Evolutionary conservation across 1,140 invertebrate genomes (phyloP).

Genomic region (Armadillidium nasatum): DNA sequence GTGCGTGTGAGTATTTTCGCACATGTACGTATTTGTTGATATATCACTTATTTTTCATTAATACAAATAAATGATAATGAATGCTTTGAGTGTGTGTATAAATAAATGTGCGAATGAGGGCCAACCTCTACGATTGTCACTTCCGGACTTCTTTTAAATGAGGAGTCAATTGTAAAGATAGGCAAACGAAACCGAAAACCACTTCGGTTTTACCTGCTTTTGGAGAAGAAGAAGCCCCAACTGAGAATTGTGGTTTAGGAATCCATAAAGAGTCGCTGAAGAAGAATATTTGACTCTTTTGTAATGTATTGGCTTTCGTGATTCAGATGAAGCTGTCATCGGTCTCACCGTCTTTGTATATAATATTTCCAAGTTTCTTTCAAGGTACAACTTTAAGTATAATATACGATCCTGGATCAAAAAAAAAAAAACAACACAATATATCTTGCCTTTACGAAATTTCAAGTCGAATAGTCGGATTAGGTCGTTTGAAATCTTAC

Average conservation of each 20-base stretch:
- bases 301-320: not conserved
- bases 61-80: too few species aligned
- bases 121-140: too few species aligned
- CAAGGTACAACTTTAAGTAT: not conserved
- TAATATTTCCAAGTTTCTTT: not conserved
- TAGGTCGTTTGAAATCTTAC: not conserved
- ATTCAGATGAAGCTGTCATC: constrained; percentile 9
- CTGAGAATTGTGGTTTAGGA: not conserved
- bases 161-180: not conserved
- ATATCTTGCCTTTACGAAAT: not conserved
- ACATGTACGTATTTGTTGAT: too few species aligned
- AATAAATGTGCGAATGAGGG: too few species aligned
- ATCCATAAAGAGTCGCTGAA: not conserved
- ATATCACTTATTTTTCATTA: too few species aligned
- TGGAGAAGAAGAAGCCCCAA: not conserved
- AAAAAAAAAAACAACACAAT: not conserved
- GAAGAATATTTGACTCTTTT: constrained; percentile 5
- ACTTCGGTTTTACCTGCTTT: not conserved
- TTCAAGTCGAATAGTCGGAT: not conserved
- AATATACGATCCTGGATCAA: not conserved
- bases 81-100: too few species aligned
- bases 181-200: not conserved
- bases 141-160: too few species aligned
- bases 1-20: too few species aligned
- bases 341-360: not conserved